Base-by-base conservation (phyloP, 2,888 invertebrate species). In the Nebria brevicollis region DNA sequence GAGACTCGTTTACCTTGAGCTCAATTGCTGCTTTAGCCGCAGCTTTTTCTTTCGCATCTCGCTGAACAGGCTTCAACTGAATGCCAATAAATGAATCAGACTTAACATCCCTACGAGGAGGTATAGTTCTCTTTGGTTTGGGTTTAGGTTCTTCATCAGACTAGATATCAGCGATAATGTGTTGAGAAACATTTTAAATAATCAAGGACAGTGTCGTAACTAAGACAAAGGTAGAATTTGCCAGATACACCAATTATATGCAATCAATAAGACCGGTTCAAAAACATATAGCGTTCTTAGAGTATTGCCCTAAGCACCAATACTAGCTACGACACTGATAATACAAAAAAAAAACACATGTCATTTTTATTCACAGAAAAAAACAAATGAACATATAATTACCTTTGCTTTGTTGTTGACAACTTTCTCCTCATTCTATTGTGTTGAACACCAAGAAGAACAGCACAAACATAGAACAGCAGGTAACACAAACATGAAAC, bases 1-100 rank as follows among this genome's bases (percentile, higher is more conserved):
- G 73, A 70, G 66, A 34, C 54, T 54, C 54, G 13, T 83, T 88
- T 89, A 89, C 89, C 89, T 89, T 89, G 84, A 89, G 84, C 34
- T 88, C 87, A 77, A 84, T 82, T 82, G 88, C 89, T 82, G 87
- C 82, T 83, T 86, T 85, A 82, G 86, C 88, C 85, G 88, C 85
- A 84, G 89, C 86, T 82, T 86, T 82, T 85, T 89, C 86, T 84
- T 89, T 89, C 85, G 87, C 86, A 72, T 86, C 85, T 85, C 88
- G 89, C 83, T 87, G 86, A 84, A 91, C 90, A 75, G 93, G 93
- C 89, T 93, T 93, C 86, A 93, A 91, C 87, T 92, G 91, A 84
- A 93, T 88, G 84, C 89, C 89, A 86, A 92, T 88, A 88, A 93
- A 93, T 86, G 89, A 91, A 87, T 92, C 92, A 86, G 89, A 88